Evolutionary conservation across 2,888 invertebrate species (phyloP), one percentile per base, ranked within the genome.

Genomic region (Lasioglossum oenotherae): DNA sequence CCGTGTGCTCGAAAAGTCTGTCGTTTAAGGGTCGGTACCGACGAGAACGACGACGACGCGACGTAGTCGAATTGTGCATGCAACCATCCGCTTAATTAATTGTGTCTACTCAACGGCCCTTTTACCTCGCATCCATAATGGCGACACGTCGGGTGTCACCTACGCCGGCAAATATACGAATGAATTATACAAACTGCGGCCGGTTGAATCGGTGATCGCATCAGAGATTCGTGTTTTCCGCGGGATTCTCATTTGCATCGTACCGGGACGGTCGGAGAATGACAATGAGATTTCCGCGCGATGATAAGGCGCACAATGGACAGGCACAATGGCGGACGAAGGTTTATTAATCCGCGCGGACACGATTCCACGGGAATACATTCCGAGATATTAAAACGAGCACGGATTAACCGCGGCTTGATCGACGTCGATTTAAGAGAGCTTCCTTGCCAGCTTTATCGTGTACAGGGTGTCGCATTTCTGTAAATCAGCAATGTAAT

Each of bases 161-260:
- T 64, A 75, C 77, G 83, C 44, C 46, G 57, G 83, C 73, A 73
- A 85, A 84, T 79, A 49, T 76, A 79, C 85, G 85, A 79, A 85
- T 85, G 74, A 84, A 85, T 79, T 85, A 84, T 79, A 84, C 72
- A 67, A 85, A 57, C 72, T 19, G 64, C 16, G 83, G 71, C 53
- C 75, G 27, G 72, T 12, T 16, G 64, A 27, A n/a, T 69, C 69
- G 6, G n/a, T 41, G 75, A 64, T 72, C 75, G 80, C 64, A 31
- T 46, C 71, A 19, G 49, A 44, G 16, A 41, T 64, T 6, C 57
- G 35, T 71, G 79, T 79, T 84, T 69, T 64, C 53, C 85, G 46
- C 64, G 75, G 67, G n/a, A 38, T 69, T 69, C 83, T 85, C 79
- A 85, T 85, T 85, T 84, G 79, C 85, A 85, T 85, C 75, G 38